phyloP scores from a whole-genome alignment of 1,140 invertebrate genomes.

The Ditylenchus dipsaci region DNA sequence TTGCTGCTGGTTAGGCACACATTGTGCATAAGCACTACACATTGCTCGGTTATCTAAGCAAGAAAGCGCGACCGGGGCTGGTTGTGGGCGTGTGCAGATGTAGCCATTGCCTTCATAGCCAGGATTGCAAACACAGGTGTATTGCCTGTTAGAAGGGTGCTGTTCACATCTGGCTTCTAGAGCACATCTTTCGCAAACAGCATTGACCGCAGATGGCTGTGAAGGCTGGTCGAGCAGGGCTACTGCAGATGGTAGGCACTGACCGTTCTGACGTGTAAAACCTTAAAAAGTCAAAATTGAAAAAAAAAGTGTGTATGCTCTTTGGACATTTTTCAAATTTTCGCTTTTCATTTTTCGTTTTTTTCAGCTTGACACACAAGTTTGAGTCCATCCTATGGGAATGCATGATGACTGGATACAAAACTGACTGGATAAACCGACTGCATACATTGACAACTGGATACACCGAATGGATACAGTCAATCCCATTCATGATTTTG shows the following conservation, averaged over 20 bases:
- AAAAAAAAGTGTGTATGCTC: not conserved
- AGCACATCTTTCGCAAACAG: constrained; percentile 5
- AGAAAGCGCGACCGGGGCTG: constrained; percentile 16
- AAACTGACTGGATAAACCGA: no score
- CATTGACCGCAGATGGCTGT: not conserved
- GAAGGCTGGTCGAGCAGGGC: not conserved
- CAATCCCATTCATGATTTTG: no score
- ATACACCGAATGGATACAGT: no score
- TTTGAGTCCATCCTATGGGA: no score
- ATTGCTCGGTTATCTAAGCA: constrained; percentile 49
- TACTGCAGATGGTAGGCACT: not conserved
- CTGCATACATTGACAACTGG: no score
- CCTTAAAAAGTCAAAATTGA: constrained; percentile 2
- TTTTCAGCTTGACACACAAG: no score
- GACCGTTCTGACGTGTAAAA: not conserved
- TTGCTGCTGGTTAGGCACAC: constrained; percentile 54
- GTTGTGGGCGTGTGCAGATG: constrained; percentile 12
- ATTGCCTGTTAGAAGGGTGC: not conserved
- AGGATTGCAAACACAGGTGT: constrained; percentile 29
- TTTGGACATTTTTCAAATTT: not conserved
- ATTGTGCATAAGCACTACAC: constrained; percentile 59
- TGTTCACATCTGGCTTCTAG: not conserved
- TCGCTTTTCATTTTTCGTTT: no score
- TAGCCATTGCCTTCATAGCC: constrained; percentile 36
- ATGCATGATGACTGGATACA: no score